Conservation (phyloP, 2,797 vertebrate genomes). For the Gallinago solitaria region DNA sequence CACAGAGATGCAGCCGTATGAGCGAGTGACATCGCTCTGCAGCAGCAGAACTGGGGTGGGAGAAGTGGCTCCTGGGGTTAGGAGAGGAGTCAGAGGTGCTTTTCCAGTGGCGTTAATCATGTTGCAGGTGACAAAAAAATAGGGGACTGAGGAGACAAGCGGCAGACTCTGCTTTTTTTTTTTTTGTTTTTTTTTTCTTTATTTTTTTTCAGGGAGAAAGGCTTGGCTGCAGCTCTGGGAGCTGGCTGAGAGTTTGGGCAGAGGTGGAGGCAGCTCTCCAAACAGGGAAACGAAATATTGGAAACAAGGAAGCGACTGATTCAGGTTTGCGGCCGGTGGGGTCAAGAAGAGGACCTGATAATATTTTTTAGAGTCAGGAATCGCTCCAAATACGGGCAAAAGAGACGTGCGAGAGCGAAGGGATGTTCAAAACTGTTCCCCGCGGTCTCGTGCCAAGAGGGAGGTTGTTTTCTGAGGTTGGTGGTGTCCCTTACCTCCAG, state of each 20-base stretch:
- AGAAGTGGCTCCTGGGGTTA: neutral
- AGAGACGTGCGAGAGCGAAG: neutral
- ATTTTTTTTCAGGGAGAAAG: neutral
- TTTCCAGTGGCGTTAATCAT: neutral
- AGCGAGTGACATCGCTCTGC: neutral
- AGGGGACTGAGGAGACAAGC: neutral
- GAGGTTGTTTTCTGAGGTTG: neutral
- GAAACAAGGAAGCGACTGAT: neutral
- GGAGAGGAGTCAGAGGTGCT: neutral
- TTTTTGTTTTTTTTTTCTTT: neutral
- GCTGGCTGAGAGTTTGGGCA: neutral
- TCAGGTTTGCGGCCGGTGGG: neutral
- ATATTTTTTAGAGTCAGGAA: neutral
- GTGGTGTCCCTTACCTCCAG: neutral
- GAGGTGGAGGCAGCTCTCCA: neutral
- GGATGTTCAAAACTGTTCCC: neutral
- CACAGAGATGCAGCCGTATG: fast-evolving
- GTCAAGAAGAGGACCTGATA: neutral
- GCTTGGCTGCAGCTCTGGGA: neutral
- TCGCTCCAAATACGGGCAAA: neutral
- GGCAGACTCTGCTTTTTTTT: neutral
- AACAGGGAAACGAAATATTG: neutral
- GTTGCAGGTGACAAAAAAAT: fast-evolving
- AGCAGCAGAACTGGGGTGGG: neutral
- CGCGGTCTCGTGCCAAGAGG: fast-evolving